A percentile compares a stretch with the other conserved stretches of the same genome.
phyloP scores from a whole-genome alignment of 2,113 vertebrate genomes.

The Notothenia rossii region DNA sequence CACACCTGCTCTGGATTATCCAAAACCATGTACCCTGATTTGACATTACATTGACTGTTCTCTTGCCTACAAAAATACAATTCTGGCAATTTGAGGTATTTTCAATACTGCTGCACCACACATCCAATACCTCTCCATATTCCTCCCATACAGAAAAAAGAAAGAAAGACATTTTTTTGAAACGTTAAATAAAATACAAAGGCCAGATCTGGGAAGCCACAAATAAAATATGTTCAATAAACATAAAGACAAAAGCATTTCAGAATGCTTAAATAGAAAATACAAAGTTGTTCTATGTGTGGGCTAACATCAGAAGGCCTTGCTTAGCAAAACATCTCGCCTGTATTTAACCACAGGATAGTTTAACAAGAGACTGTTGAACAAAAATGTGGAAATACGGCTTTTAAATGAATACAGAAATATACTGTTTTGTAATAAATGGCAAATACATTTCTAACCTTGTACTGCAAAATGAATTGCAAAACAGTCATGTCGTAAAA shows the following conservation, averaged over 20 bases:
- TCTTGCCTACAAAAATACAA: slow-evolving; percentile 54
- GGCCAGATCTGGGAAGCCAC: slow-evolving; percentile 15
- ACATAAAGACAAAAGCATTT: slow-evolving; percentile 22
- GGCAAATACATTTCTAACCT: slow-evolving; percentile 35
- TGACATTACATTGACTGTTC: slow-evolving; percentile 49
- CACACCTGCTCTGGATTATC: slow-evolving; percentile 41
- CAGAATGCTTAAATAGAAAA: slow-evolving; percentile 19
- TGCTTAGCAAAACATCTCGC: slow-evolving; percentile 2
- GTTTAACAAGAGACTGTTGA: slow-evolving; percentile 46
- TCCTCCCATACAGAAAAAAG: slow-evolving; percentile 15
- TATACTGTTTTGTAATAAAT: slow-evolving; percentile 43
- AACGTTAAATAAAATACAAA: not conserved
- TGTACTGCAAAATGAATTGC: slow-evolving; percentile 39
- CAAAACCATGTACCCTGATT: slow-evolving; percentile 71
- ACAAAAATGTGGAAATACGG: slow-evolving; percentile 32
- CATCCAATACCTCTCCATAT: slow-evolving; percentile 45
- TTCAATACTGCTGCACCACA: slow-evolving; percentile 64
- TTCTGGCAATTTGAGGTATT: slow-evolving; percentile 74
- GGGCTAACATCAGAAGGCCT: slow-evolving; percentile 26
- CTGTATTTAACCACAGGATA: slow-evolving; percentile 24
- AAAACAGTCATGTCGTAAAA: slow-evolving; percentile 41
- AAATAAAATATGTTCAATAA: slow-evolving; percentile 16
- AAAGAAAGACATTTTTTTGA: not conserved
- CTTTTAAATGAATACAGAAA: slow-evolving; percentile 52
- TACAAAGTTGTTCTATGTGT: slow-evolving; percentile 6